phyloP scores from a whole-genome alignment of 92 coral and sea anemone genomes.

The Isaurus tuberculatus region DNA sequence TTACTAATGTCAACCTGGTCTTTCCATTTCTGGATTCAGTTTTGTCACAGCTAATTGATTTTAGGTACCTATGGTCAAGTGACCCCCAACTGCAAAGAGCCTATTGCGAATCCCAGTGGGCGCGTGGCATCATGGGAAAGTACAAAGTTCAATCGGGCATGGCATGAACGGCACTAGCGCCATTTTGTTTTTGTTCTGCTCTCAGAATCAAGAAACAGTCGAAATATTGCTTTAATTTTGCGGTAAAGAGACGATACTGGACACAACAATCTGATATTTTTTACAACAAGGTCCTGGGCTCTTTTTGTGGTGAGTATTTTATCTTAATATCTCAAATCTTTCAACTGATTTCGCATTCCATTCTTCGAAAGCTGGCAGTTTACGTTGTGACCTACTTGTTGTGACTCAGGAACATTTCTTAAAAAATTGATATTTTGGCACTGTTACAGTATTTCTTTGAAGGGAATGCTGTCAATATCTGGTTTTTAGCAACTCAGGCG shows the following conservation, averaged over 20 bases:
- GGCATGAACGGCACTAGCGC: constrained; percentile 13
- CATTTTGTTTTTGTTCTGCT: constrained; percentile 21
- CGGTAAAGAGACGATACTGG: constrained; percentile 8
- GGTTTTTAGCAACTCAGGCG: too few relatives aligned
- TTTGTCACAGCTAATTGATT: too few relatives aligned
- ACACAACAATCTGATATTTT: constrained; percentile 9
- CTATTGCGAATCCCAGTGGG: constrained; percentile 6
- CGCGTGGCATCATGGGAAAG: constrained; percentile 5
- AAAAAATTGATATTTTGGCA: too few relatives aligned
- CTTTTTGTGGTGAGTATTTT: constrained; percentile 9
- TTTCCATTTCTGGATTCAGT: too few relatives aligned
- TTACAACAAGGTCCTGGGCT: constrained; percentile 14
- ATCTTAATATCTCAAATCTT: constrained; percentile 14
- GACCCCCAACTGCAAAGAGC: too few relatives aligned
- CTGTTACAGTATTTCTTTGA: too few relatives aligned
- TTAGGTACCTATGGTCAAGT: too few relatives aligned
- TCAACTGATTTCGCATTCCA: constrained; percentile 13
- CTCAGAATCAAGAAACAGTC: constrained; percentile 1
- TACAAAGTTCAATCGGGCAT: constrained; percentile 18
- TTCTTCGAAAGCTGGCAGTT: constrained; percentile 14
- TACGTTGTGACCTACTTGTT: constrained; percentile 13
- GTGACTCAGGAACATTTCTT: too few relatives aligned
- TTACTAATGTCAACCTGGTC: too few relatives aligned
- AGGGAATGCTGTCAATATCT: too few relatives aligned
- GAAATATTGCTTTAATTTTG: constrained; percentile 7